Evolutionary conservation across 2,113 vertebrate species (phyloP).

Genomic region (Acanthisitta chloris): DNA sequence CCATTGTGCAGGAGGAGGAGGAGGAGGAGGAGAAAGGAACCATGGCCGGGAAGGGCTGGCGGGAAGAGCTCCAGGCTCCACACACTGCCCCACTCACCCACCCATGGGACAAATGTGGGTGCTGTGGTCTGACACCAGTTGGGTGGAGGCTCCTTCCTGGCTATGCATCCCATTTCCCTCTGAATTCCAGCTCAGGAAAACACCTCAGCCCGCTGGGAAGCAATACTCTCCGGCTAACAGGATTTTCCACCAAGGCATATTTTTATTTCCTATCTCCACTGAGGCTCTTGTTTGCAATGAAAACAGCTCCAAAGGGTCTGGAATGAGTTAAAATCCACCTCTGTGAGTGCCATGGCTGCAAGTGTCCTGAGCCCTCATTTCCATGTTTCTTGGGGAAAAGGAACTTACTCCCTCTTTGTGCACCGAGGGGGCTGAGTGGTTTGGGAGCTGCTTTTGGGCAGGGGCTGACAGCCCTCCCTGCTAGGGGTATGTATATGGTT

Average conservation of each 20-base stretch:
- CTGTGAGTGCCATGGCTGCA: not conserved
- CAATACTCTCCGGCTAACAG: not conserved
- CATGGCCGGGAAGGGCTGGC: not conserved
- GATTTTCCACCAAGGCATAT: fast-evolving
- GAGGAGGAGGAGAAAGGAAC: not conserved
- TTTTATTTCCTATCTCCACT: not conserved
- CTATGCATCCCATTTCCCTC: not conserved
- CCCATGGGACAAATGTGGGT: not conserved
- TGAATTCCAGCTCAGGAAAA: not conserved
- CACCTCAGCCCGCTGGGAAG: not conserved
- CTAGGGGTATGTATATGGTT: not conserved
- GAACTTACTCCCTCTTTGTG: not conserved
- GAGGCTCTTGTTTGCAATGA: fast-evolving
- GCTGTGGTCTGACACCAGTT: not conserved
- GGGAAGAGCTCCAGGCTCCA: not conserved
- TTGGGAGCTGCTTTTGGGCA: not conserved
- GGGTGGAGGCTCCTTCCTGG: not conserved
- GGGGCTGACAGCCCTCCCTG: not conserved
- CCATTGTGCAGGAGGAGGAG: not conserved
- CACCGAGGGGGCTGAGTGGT: fast-evolving
- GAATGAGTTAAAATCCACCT: not conserved
- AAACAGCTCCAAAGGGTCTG: fast-evolving
- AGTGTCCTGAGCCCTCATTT: fast-evolving
- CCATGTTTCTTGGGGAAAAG: not conserved
- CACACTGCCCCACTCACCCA: fast-evolving